Percentiles rank a stretch among this genome's conserved stretches.
phyloP scores from a whole-genome alignment of 2,797 vertebrate genomes.

The Artibeus lituratus region DNA sequence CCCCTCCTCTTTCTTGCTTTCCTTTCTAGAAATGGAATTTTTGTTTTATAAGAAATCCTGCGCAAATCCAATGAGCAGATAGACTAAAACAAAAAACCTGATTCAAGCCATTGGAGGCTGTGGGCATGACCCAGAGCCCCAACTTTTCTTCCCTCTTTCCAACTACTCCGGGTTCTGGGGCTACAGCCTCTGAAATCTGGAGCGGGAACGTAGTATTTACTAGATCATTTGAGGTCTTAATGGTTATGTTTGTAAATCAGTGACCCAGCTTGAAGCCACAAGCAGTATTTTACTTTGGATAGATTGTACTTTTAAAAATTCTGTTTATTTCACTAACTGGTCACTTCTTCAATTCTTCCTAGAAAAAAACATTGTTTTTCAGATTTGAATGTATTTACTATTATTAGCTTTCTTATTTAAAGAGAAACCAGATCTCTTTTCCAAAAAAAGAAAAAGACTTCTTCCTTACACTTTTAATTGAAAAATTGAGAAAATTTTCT shows the following conservation, averaged over 20 bases:
- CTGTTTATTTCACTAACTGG: background rate
- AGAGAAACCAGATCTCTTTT: background rate
- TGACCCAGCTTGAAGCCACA: background rate
- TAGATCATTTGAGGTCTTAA: background rate
- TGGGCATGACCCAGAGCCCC: rapidly evolving
- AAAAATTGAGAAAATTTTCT: background rate
- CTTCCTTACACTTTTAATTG: background rate
- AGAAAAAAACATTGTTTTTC: background rate
- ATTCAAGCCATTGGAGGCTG: background rate
- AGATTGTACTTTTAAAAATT: background rate
- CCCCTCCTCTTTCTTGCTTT: background rate
- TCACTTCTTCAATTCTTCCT: background rate
- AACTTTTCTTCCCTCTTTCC: background rate
- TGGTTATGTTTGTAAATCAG: background rate
- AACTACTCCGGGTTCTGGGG: background rate
- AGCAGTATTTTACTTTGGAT: background rate
- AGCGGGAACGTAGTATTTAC: background rate
- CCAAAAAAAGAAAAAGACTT: background rate
- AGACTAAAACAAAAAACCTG: background rate
- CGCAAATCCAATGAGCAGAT: background rate
- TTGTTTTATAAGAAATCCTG: background rate
- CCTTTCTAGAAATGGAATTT: background rate
- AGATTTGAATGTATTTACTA: background rate
- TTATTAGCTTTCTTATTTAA: background rate
- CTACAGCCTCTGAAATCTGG: background rate